Evolutionary conservation across 2,113 vertebrate genomes (phyloP).

Genomic region (Prionailurus bengalensis): DNA sequence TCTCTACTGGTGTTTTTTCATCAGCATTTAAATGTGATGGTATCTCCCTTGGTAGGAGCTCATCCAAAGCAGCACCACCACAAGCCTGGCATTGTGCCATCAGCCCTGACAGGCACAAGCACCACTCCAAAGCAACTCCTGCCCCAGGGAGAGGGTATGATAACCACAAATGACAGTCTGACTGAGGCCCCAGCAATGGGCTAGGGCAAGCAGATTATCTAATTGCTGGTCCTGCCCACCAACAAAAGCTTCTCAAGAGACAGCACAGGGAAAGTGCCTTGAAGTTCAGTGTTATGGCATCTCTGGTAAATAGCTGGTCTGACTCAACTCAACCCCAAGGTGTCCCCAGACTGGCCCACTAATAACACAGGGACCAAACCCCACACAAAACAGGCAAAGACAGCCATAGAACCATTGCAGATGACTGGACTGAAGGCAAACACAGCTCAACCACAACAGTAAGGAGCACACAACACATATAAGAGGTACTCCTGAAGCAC

Average conservation of each 20-base stretch:
- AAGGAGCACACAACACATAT: background rate
- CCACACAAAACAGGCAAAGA: background rate
- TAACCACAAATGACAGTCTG: background rate
- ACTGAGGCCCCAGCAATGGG: background rate
- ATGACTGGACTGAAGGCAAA: background rate
- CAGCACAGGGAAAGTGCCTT: background rate
- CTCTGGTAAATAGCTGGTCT: background rate
- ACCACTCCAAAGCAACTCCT: background rate
- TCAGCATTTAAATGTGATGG: background rate
- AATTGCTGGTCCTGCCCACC: background rate
- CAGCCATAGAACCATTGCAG: background rate
- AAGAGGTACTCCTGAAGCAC: background rate
- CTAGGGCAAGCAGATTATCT: background rate
- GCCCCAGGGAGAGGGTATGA: background rate
- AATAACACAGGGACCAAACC: background rate
- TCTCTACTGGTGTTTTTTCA: background rate
- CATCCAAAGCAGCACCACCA: background rate
- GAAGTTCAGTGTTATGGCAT: background rate
- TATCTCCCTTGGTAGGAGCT: background rate
- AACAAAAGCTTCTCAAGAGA: background rate
- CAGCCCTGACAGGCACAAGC: background rate
- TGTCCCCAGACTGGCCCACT: background rate
- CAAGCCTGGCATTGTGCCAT: background rate
- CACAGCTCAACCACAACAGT: background rate
- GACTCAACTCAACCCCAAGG: background rate